Evolutionary conservation across 2,888 invertebrate species (phyloP).

Genomic region (Calliphora vomitoria): DNA sequence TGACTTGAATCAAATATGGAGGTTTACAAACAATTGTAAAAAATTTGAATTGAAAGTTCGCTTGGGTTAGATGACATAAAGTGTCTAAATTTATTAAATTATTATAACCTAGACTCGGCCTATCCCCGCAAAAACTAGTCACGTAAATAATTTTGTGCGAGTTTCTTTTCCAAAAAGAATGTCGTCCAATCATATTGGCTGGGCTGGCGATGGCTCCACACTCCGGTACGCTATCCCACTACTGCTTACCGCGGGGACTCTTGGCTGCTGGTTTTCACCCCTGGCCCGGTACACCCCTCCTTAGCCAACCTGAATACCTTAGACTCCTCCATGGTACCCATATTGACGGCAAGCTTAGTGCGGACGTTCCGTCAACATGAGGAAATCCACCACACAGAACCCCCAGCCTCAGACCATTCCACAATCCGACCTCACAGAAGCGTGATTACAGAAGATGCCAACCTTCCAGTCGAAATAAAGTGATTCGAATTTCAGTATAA

Average conservation of each 20-base stretch:
- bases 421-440: slow-evolving; percentile 95
- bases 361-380: slow-evolving; percentile 96
- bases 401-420: slow-evolving; percentile 97
- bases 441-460: slow-evolving; percentile 99
- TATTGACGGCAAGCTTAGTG: slow-evolving; percentile 99
- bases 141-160: too few species aligned
- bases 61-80: too few species aligned
- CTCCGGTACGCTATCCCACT: slow-evolving; percentile 99
- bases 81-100: too few species aligned
- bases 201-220: slow-evolving; percentile 95
- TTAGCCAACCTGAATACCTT: slow-evolving; percentile 95
- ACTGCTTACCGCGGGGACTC: slow-evolving; percentile 99
- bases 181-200: slow-evolving; percentile 91
- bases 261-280: slow-evolving; percentile 99
- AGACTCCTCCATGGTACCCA: slow-evolving; percentile 95
- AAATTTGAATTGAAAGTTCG: too few species aligned
- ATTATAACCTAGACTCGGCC: too few species aligned
- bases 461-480: slow-evolving; percentile 90
- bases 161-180: slow-evolving; percentile 86
- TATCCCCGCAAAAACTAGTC: too few species aligned
- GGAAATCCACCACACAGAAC: slow-evolving; percentile 86
- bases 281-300: slow-evolving; percentile 99
- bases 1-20: too few species aligned
- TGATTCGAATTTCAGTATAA: too few species aligned
- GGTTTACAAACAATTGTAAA: too few species aligned